Percentiles rank a stretch among this genome's conserved stretches.
Conservation (phyloP, 2,113 vertebrate species). For the Catagonus wagneri region DNA sequence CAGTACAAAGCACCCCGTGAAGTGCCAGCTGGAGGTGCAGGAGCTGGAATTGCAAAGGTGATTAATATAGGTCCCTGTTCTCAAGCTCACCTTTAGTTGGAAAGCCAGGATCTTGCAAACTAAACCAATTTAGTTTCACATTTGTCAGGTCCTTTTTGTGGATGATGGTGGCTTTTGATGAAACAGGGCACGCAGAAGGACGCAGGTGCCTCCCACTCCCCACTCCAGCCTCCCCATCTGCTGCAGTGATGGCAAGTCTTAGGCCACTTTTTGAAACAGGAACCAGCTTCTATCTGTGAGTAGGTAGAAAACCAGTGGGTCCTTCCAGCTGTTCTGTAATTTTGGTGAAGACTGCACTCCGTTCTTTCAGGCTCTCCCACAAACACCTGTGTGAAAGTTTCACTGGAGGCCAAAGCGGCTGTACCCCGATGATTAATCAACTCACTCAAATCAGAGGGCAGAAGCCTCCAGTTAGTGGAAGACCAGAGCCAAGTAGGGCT, state of each 20-base stretch:
- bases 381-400: neutral
- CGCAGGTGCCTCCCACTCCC: neutral
- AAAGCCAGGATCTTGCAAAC: neutral
- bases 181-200: neutral
- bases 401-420: neutral
- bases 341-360: neutral
- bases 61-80: no score
- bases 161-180: neutral
- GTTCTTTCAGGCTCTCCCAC: neutral
- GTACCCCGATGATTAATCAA: neutral
- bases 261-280: neutral
- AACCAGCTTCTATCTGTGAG: neutral
- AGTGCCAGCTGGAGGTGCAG: neutral
- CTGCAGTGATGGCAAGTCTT: neutral
- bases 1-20: neutral
- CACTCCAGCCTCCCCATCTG: neutral
- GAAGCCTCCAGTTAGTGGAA: neutral
- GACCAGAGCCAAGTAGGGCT: rapidly evolving
- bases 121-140: neutral
- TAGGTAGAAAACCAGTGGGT: neutral
- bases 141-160: neutral
- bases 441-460: neutral
- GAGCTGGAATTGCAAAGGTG: no score
- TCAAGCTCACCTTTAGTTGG: neutral
- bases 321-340: neutral